phyloP scores from a whole-genome alignment of 35 echinoderm and acorn worm genomes.

The Amphiura filiformis region DNA sequence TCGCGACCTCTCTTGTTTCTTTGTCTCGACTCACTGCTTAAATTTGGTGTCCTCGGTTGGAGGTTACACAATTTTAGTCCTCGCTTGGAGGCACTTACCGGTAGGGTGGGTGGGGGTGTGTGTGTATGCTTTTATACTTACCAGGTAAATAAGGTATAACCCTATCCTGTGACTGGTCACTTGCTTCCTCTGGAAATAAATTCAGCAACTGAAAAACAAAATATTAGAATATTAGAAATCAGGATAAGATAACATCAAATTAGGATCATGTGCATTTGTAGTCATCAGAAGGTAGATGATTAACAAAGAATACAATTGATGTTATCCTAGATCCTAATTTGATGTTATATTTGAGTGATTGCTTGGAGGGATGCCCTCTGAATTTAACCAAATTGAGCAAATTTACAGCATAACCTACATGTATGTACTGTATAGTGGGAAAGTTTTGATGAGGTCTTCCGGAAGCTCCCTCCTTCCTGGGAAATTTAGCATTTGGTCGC shows the following conservation, averaged over 20 bases:
- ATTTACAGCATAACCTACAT: too few species aligned
- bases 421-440: too few species aligned
- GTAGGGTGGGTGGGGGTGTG: neutral
- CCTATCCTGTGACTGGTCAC: constrained; percentile 50
- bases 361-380: neutral
- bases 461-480: too few species aligned
- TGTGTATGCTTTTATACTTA: constrained; percentile 22
- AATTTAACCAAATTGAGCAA: neutral
- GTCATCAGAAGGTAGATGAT: too few species aligned
- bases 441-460: too few species aligned
- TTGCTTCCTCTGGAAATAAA: constrained; percentile 57
- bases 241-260: neutral
- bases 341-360: neutral
- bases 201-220: constrained; percentile 52
- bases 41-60: neutral
- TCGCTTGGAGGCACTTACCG: neutral
- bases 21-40: too few species aligned
- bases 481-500: too few species aligned
- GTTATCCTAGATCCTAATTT: neutral
- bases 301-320: neutral
- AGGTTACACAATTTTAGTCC: neutral
- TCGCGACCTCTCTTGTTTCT: too few species aligned
- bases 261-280: neutral
- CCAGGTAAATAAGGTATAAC: constrained; percentile 73
- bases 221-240: neutral